Base-by-base conservation (phyloP, 2,797 vertebrate genomes). In the Microctenopoma lineatum region DNA sequence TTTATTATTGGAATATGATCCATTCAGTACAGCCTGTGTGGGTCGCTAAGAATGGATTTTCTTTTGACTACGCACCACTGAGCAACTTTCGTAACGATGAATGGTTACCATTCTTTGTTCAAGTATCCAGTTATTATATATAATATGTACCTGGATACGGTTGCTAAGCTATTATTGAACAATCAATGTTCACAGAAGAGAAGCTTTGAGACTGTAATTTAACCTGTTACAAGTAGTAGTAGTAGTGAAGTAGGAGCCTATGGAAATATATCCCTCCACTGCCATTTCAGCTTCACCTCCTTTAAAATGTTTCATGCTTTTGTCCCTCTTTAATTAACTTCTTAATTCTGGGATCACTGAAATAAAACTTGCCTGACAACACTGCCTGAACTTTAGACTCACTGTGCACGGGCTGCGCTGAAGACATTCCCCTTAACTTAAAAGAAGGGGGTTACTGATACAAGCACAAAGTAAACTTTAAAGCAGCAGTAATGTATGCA, bases 401-500 rank as follows among this genome's bases (percentile, higher is more conserved):
- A 66, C 57, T 32, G 34, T 62, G 29, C 45, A 21, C 54, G 41
- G 63, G 77, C 59, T 25, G 51, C 29, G 34, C 36, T 59, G 29
- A 70, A 83, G 47, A 18, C 16, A 5, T 45, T 79, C 55, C 32
- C 60, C 56, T n/a, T 25, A 14, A 69, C 71, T 78, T 79, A 50
- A 87, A 85, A 85, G 45, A 81, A 62, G 51, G 57, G 56, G 46
- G 41, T 57, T 68, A 34, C 60, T 1, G 27, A 76, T 52, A 67
- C 52, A 53, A 41, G 38, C 61, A 79, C 61, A 75, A 66, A 79
- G 68, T 79, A 59, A 77, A 88, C 77, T 82, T 83, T 80, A 77
- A 87, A 88, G 66, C 12, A 1, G 59, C 32, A 5, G 62, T 82
- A 86, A 85, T 85, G 62, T 79, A 87, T 85, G 84, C 70, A 0